Conservation (phyloP, 2,888 invertebrate genomes). For the Nomada fucata region DNA sequence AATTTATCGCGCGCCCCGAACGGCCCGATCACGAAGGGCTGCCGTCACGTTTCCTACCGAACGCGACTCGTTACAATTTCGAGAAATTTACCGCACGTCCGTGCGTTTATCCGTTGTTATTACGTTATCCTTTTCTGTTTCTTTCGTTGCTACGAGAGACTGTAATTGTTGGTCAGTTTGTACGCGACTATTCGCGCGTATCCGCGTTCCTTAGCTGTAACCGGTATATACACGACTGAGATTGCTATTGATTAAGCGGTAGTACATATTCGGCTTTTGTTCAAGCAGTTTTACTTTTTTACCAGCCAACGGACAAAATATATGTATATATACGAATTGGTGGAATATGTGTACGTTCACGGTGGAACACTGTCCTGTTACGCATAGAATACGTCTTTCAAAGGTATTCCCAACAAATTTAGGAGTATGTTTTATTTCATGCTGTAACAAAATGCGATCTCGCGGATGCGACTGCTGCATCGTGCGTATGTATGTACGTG, state of each 20-base stretch:
- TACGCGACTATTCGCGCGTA: slow-evolving; percentile 30
- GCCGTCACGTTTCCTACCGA: slow-evolving; percentile 4
- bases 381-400: neutral
- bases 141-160: slow-evolving; percentile 18
- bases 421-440: slow-evolving; percentile 23
- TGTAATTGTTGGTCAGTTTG: slow-evolving; percentile 27
- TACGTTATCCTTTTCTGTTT: neutral
- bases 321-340: slow-evolving; percentile 14
- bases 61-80: slow-evolving; percentile 34
- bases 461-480: slow-evolving; percentile 4
- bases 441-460: slow-evolving; percentile 22
- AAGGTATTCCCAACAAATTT: slow-evolving; percentile 1
- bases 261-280: slow-evolving; percentile 7
- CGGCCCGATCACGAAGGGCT: slow-evolving; percentile 9
- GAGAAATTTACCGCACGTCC: neutral
- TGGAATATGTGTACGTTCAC: slow-evolving; percentile 15
- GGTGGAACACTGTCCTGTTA: slow-evolving; percentile 2
- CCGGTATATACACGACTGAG: slow-evolving; percentile 20
- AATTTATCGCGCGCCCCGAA: slow-evolving; percentile 40
- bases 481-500: neutral
- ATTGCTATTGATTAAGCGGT: slow-evolving; percentile 18
- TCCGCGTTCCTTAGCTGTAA: slow-evolving; percentile 6
- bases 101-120: slow-evolving; percentile 32
- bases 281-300: slow-evolving; percentile 27
- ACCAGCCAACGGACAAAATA: slow-evolving; percentile 14